These are phyloP conservation scores for Salvelinus sp. DNA, from an alignment of 2,113 vertebrate species.

Conservation along the genomic window DNA sequence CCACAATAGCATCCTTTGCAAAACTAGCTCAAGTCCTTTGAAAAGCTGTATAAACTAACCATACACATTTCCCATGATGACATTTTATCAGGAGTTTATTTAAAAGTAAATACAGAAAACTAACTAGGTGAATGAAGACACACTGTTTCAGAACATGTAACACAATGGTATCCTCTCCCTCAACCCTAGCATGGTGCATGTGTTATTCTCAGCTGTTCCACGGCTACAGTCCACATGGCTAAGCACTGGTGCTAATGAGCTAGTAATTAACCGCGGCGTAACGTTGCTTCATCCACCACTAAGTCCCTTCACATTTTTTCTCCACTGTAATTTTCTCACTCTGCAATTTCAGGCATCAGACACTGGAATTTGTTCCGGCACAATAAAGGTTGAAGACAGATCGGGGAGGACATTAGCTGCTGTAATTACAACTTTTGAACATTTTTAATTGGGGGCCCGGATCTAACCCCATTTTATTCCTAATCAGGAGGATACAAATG, in stretches of 20 bases:
- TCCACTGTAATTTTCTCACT: constrained; percentile 65
- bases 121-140: constrained; percentile 52
- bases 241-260: constrained; percentile 71
- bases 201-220: constrained; percentile 74
- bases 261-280: constrained; percentile 72
- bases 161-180: constrained; percentile 56
- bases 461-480: constrained; percentile 49
- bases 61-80: not conserved
- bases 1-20: not conserved
- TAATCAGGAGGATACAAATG: constrained; percentile 39
- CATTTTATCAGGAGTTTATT: not conserved
- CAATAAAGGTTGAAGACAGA: constrained; percentile 57
- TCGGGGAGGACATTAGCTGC: constrained; percentile 41
- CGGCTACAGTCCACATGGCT: constrained; percentile 71
- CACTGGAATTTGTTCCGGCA: constrained; percentile 62
- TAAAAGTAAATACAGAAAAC: not conserved
- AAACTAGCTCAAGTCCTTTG: too few species aligned
- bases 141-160: constrained; percentile 25
- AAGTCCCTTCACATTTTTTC: constrained; percentile 59
- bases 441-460: constrained; percentile 40
- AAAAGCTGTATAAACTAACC: too few species aligned
- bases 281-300: constrained; percentile 71
- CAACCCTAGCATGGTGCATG: constrained; percentile 70
- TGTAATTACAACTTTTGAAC: constrained; percentile 49
- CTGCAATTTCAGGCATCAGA: constrained; percentile 70